Evolutionary conservation across 2,113 vertebrate species (phyloP), one percentile per base, ranked within the genome.

Genomic region (Bujurquina vittata): DNA sequence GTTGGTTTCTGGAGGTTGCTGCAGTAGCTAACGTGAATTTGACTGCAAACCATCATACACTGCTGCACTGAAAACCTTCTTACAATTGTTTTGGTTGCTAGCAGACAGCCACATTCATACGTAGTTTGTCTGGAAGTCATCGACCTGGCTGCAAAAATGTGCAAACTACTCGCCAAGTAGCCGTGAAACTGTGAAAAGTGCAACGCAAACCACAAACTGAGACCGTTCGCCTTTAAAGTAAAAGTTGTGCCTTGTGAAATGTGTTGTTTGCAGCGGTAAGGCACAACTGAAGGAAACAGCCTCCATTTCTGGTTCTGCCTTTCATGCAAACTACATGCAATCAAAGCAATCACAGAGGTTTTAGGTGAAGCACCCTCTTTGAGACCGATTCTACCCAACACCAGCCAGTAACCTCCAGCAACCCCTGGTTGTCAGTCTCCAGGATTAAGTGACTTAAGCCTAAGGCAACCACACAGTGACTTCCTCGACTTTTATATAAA

Each of bases 391-490:
- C 46, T 0, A 67, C 23, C 63, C 22, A 67, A 67, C 15, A 46
- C 63, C 40, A 67, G 63, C 63, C 40, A 67, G 63, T 26, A 23
- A 18, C 63, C 63, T 0, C 22, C 11, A 67, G 22, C 46, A 17
- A 22, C 22, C 63, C 46, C 14, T 26, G 63, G 46, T 67, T 29
- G 8, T 18, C 63, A 49, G 40, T 49, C 63, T 69, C 15, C 5
- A 29, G 43, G 15, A 43, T 69, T 49, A 23, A 31, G 43, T 10
- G 43, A 52, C 65, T 72, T 17, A 52, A 49, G 23, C 29, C 1
- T 12, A 72, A 72, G 65, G 43, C 43, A 72, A 72, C 0, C 10
- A 20, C 49, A 49, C 65, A 29, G 10, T 0, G 0, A 29, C 43
- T 52, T 69, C 65, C 17, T 23, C 29, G 20, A 52, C 26, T 72